phyloP scores from a whole-genome alignment of 2,797 vertebrate genomes.

The Gymnothorax javanicus region DNA sequence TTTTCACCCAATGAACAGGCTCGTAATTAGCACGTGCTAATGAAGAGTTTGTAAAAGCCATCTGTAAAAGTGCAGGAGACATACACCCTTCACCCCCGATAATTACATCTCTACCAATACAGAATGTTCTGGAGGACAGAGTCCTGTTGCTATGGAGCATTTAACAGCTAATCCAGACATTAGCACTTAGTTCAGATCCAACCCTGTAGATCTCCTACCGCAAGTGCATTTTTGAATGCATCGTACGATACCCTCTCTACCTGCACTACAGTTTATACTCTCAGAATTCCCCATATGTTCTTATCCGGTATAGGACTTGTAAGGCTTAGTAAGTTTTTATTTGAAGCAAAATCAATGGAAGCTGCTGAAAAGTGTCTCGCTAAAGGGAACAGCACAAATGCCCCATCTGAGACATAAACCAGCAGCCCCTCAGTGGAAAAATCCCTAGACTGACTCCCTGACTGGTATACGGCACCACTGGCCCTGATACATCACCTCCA shows the following conservation, averaged over 20 bases:
- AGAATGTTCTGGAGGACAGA: background rate
- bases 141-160: background rate
- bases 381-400: background rate
- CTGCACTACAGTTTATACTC: background rate
- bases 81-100: too few species aligned
- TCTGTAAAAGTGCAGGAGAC: too few species aligned
- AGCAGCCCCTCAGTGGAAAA: background rate
- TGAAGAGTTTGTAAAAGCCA: too few species aligned
- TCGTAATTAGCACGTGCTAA: too few species aligned
- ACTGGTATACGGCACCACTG: too few species aligned
- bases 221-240: slow-evolving; percentile 50
- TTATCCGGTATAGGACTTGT: too few species aligned
- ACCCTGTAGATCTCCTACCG: slow-evolving; percentile 25
- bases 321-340: too few species aligned
- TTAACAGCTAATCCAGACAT: background rate
- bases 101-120: too few species aligned
- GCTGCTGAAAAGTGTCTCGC: too few species aligned
- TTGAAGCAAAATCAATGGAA: too few species aligned
- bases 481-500: slow-evolving; percentile 38
- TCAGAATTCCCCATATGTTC: background rate
- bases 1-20: background rate
- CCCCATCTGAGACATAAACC: background rate
- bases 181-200: background rate
- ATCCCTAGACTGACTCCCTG: too few species aligned
- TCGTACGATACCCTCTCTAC: background rate